Evolutionary conservation across 23 tunicate species (phyloP).

Genomic region (Ascidia mentula): DNA sequence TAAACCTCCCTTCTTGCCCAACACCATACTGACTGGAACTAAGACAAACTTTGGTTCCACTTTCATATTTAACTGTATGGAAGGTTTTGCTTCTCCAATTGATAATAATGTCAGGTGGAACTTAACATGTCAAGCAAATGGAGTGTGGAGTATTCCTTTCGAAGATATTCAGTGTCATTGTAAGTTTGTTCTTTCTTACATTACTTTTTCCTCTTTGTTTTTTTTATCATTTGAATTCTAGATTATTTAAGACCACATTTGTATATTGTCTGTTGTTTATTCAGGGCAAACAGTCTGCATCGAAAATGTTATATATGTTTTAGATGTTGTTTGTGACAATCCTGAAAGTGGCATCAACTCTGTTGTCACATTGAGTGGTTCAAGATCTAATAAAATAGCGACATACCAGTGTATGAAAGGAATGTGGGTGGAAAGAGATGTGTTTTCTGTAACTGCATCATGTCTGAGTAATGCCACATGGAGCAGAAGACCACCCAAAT

Average conservation of each 20-base stretch:
- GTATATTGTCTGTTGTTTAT: too few species aligned
- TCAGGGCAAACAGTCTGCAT: too few species aligned
- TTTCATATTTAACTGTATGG: conserved; percentile 33
- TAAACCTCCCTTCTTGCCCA: conserved; percentile 11
- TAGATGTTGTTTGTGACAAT: neutral
- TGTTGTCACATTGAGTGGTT: neutral
- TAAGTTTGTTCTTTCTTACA: conserved; percentile 36
- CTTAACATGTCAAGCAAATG: conserved; percentile 38
- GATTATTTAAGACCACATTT: too few species aligned
- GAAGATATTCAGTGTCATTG: conserved; percentile 43
- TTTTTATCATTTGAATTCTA: too few species aligned
- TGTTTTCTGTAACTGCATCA: neutral
- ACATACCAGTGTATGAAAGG: neutral
- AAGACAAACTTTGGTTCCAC: conserved; percentile 12
- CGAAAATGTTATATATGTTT: too few species aligned
- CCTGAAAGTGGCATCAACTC: neutral
- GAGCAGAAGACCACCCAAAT: neutral
- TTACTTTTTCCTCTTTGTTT: too few species aligned
- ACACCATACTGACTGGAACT: conserved; percentile 26
- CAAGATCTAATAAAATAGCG: neutral
- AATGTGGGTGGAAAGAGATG: neutral
- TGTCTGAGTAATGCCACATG: neutral
- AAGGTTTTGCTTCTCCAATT: conserved; percentile 34
- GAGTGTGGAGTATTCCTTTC: conserved; percentile 35
- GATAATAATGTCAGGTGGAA: conserved; percentile 25